phyloP scores from a whole-genome alignment of 2,888 invertebrate species.

The Lasioglossum malachurum region DNA sequence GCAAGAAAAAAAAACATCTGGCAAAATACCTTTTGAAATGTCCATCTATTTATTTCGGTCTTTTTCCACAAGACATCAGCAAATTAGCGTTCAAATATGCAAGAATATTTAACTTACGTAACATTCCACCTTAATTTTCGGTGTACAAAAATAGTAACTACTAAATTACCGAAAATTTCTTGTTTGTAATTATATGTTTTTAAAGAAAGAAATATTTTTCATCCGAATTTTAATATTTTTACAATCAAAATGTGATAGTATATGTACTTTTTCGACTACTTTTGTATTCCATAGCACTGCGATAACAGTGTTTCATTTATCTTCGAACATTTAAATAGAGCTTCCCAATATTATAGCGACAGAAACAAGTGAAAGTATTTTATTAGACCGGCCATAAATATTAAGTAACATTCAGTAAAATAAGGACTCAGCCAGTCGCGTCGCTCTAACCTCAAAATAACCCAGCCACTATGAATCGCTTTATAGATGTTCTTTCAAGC shows the following conservation, averaged over 20 bases:
- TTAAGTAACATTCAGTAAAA: background rate
- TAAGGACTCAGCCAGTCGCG: background rate
- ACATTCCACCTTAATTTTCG: too few relatives aligned
- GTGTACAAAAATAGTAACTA: background rate
- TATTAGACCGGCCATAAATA: background rate
- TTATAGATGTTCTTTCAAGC: constrained; percentile 19
- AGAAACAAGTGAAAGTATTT: constrained; percentile 33
- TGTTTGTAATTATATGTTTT: background rate
- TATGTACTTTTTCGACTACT: background rate
- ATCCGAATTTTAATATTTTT: too few relatives aligned
- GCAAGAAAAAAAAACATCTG: too few relatives aligned
- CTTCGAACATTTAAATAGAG: background rate
- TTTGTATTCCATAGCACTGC: background rate
- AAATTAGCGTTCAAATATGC: too few relatives aligned
- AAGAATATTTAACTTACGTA: too few relatives aligned
- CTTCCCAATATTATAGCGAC: background rate
- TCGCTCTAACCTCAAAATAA: background rate
- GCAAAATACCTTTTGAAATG: too few relatives aligned
- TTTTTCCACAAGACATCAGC: too few relatives aligned
- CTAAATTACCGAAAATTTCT: background rate
- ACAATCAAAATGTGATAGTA: too few relatives aligned
- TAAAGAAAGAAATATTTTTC: background rate
- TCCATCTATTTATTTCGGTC: too few relatives aligned
- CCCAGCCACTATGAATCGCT: constrained; percentile 5
- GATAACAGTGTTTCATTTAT: background rate